Conservation (phyloP, 2,888 invertebrate genomes). For the Teinopalpus imperialis region DNA sequence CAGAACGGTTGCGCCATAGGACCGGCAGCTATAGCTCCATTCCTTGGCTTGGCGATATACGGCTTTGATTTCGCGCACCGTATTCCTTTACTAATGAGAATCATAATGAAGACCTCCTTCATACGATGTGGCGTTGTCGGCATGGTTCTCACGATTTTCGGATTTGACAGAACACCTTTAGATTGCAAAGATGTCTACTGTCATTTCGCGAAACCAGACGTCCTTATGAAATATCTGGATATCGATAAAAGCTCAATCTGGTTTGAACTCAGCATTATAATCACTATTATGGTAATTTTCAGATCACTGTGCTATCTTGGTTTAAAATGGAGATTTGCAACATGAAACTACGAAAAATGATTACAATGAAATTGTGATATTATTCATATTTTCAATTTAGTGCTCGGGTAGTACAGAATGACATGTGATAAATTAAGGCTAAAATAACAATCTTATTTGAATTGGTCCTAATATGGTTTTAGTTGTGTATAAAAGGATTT, state of each 20-base stretch:
- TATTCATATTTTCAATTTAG: constrained; percentile 24
- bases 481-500: background rate
- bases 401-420: constrained; percentile 22
- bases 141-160: constrained; percentile 83
- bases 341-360: constrained; percentile 45
- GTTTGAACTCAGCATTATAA: constrained; percentile 77
- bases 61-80: constrained; percentile 86
- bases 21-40: constrained; percentile 84
- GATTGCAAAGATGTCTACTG: constrained; percentile 84
- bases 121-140: constrained; percentile 85
- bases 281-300: constrained; percentile 79
- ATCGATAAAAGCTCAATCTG: constrained; percentile 81
- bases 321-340: constrained; percentile 77
- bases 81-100: constrained; percentile 82
- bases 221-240: constrained; percentile 82
- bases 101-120: constrained; percentile 85
- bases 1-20: constrained; percentile 87
- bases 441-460: background rate
- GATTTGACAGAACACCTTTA: constrained; percentile 80
- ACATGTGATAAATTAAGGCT: constrained; percentile 20
- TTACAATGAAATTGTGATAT: constrained; percentile 30
- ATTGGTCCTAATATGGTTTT: background rate
- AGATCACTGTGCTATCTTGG: constrained; percentile 81
- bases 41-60: constrained; percentile 85
- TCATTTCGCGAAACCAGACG: constrained; percentile 85